These are phyloP conservation scores for Zelleria hepariella DNA, from an alignment of 2,888 invertebrate genomes.

Conservation along the genomic window DNA sequence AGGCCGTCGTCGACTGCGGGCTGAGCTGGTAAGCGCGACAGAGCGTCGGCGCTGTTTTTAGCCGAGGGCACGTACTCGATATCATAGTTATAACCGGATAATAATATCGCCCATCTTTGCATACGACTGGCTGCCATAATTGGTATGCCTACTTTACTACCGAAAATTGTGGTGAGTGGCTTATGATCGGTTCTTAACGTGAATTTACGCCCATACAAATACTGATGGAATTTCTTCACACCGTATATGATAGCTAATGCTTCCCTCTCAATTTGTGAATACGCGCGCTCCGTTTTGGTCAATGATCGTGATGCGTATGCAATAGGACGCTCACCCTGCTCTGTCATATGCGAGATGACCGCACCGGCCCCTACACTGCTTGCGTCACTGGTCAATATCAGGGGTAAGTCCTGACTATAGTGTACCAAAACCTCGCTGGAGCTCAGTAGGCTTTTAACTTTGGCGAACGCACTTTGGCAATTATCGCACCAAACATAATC, in stretches of 20 bases:
- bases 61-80: conserved; percentile 12
- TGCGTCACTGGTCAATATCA: conserved; percentile 14
- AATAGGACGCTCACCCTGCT: conserved; percentile 9
- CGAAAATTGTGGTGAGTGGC: conserved; percentile 14
- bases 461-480: conserved; percentile 7
- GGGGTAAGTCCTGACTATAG: conserved; percentile 8
- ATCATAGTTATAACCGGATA: conserved; percentile 12
- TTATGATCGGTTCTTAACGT: conserved; percentile 13
- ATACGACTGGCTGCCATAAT: conserved; percentile 11
- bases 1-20: background rate
- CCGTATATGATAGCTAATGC: conserved; percentile 13
- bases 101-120: conserved; percentile 10
- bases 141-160: conserved; percentile 12
- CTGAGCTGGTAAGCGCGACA: conserved; percentile 1
- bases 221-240: conserved; percentile 12
- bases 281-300: conserved; percentile 3
- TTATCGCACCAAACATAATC: conserved; percentile 7
- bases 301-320: conserved; percentile 11
- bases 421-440: conserved; percentile 12
- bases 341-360: conserved; percentile 10
- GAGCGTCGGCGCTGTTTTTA: conserved; percentile 12
- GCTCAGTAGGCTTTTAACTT: conserved; percentile 6
- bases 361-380: conserved; percentile 12
- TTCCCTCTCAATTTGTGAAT: conserved; percentile 11
- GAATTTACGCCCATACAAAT: conserved; percentile 10